Evolutionary conservation across 2,888 invertebrate species (phyloP), one percentile per base, ranked within the genome.

Genomic region (Crioceris asparagi): DNA sequence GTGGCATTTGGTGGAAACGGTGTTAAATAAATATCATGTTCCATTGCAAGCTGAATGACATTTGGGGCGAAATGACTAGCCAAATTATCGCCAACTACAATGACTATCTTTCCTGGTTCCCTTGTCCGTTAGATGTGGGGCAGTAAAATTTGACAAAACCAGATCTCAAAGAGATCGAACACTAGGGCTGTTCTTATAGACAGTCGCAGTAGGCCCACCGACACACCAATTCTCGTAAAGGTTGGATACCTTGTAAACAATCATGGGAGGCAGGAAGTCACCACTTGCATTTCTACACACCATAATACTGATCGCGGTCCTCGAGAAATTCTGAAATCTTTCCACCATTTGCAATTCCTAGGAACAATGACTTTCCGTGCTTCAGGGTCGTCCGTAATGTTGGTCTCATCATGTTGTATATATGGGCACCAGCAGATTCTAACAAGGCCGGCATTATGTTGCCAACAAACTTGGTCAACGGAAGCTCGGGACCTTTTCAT

Each of bases 321-420:
- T n/a, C n/a, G n/a, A n/a, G n/a, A n/a, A n/a, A n/a, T n/a, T n/a
- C n/a, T n/a, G n/a, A n/a, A n/a, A n/a, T n/a, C n/a, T n/a, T n/a
- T n/a, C n/a, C n/a, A n/a, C n/a, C n/a, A n/a, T n/a, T n/a, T n/a
- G n/a, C n/a, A n/a, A n/a, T n/a, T n/a, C n/a, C n/a, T n/a, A n/a
- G n/a, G 38, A 25, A 34, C 29, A 25, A 38, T 36, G 30, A 51
- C 44, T 38, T 49, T 55, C 38, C 48, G 46, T 16, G 41, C 38
- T 1, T 55, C 57, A 29, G 58, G 54, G 33, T 63, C 54, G 38
- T 60, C 56, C 6, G 48, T 38, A 4, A 63, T 41, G 34, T 57
- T 58, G 3, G 55, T 60, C 38, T 61, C 59, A 39, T 61, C 57
- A 45, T 57, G 37, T 63, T 62, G 31, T 38, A 32, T n/a, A n/a